Evolutionary conservation across 2,797 vertebrate species (phyloP), one percentile per base, ranked within the genome.

Genomic region (Hyperoplus immaculatus): DNA sequence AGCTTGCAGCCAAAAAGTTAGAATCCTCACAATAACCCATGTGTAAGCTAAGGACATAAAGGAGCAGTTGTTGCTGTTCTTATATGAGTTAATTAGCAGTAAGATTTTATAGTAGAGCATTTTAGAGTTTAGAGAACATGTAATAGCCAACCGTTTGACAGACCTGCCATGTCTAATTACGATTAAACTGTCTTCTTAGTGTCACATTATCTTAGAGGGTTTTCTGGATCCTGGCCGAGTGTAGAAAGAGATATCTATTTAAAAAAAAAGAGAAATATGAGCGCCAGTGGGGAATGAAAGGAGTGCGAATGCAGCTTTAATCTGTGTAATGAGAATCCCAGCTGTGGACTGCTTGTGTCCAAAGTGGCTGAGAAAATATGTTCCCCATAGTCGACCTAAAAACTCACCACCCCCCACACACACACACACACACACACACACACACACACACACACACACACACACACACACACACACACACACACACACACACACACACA

Each of bases 381-480:
- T 46, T 82, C 82, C 70, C 71, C 77, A 76, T 80, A 42, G 46
- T 71, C 14, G 6, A 77, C 39, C 51, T 74, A 41, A 69, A 81
- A 43, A 70, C 47, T 62, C 5, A 6, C 39, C 61, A 43, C n/a
- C n/a, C n/a, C n/a, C n/a, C 84, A 36, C 77, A 47, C 73, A 60
- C 74, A 74, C 73, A 4, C 14, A 36, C 77, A 47, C 73, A 60
- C 84, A 36, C 77, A 47, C 73, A 60, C 84, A 36, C 77, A 47
- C 73, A 60, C 84, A 36, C 77, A 47, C 73, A 60, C 84, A 36
- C 77, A 47, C 73, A 60, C 84, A 38, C 77, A 47, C 73, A 60
- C 84, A 38, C 77, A 47, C 73, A 60, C 84, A 38, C 77, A 47
- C 73, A 60, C 84, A 38, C 77, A 47, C 73, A 60, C 84, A 38